Conservation (phyloP, 2,797 vertebrate species). For the Pogonophryne albipinna region DNA sequence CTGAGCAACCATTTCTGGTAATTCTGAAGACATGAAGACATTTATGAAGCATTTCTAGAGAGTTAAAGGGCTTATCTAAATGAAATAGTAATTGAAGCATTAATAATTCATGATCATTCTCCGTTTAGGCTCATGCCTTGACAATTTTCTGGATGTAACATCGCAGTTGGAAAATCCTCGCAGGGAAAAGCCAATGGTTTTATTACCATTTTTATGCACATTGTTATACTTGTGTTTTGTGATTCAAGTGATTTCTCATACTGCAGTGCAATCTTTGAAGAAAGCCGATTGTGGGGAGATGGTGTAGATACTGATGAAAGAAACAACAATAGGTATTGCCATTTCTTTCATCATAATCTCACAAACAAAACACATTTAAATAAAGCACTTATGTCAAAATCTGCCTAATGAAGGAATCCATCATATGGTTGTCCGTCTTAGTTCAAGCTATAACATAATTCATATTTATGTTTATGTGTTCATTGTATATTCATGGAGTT, state of each 20-base stretch:
- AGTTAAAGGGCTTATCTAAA: conserved; percentile 49
- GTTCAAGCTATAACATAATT: conserved; percentile 14
- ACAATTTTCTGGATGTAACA: conserved; percentile 39
- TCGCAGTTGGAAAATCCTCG: conserved; percentile 30
- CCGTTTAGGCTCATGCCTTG: conserved; percentile 29
- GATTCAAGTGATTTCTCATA: conserved; percentile 46
- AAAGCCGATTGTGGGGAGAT: conserved; percentile 23
- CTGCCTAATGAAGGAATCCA: conserved; percentile 12
- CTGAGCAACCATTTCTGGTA: conserved; percentile 1
- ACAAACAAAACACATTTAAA: conserved; percentile 27
- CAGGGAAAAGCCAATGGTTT: conserved; percentile 21
- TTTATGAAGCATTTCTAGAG: conserved; percentile 29
- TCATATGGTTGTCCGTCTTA: conserved; percentile 25
- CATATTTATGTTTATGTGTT: conserved; percentile 1
- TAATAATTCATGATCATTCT: conserved; percentile 58
- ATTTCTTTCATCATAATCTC: conserved; percentile 62
- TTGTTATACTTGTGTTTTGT: conserved; percentile 32
- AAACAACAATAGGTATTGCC: conserved; percentile 42
- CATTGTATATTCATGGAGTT: neutral
- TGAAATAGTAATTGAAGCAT: conserved; percentile 48
- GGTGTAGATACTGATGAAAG: conserved; percentile 34
- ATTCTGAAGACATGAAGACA: conserved; percentile 32
- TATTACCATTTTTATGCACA: conserved; percentile 22
- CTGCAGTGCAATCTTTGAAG: conserved; percentile 17
- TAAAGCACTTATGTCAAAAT: conserved; percentile 40